Conservation (phyloP, 2,113 vertebrate genomes). For the Nymphicus hollandicus region DNA sequence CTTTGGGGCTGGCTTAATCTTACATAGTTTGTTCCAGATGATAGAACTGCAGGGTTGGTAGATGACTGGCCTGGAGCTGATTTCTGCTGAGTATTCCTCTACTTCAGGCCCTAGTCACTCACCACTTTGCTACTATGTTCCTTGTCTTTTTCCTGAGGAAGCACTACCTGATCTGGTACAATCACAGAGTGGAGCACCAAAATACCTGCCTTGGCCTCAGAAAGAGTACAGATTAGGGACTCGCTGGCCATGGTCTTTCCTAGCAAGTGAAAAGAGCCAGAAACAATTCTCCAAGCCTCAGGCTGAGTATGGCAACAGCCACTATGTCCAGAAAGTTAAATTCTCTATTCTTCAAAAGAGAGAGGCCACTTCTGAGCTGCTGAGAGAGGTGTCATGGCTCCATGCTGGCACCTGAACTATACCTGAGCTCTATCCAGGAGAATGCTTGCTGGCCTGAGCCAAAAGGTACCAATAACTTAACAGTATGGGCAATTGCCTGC, state of each 20-base stretch:
- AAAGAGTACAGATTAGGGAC: background rate
- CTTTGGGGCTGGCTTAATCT: background rate
- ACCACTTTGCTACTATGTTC: background rate
- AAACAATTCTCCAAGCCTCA: background rate
- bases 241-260: background rate
- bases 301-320: background rate
- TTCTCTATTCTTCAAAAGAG: background rate
- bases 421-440: background rate
- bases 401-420: background rate
- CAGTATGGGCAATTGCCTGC: background rate
- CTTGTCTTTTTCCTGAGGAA: background rate
- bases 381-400: background rate
- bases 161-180: background rate
- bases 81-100: background rate
- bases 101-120: background rate
- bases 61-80: background rate
- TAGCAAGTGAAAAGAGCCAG: background rate
- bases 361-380: background rate
- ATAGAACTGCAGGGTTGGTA: background rate
- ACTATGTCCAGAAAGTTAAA: background rate
- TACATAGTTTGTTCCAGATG: background rate
- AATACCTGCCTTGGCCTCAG: background rate
- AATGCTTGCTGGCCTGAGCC: background rate
- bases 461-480: background rate
- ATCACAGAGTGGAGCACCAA: background rate